These are phyloP conservation scores for Magallana gigas DNA, from an alignment of 1,140 invertebrate species.

Conservation along the genomic window DNA sequence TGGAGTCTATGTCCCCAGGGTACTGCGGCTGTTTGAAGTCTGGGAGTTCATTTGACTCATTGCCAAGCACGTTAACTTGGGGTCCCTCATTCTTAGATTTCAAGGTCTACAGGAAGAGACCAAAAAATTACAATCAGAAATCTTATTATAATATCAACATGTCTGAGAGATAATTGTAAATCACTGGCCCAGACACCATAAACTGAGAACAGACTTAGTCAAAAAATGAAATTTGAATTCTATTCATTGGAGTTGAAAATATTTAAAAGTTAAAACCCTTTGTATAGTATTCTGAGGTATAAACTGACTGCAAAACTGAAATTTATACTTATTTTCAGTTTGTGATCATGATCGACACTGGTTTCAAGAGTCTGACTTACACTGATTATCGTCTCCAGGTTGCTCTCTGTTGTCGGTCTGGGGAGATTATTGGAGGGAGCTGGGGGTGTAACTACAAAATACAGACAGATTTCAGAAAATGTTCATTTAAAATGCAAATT, in stretches of 20 bases:
- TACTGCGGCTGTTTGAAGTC: background rate
- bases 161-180: too few relatives aligned
- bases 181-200: too few relatives aligned
- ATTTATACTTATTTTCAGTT: too few relatives aligned
- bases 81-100: background rate
- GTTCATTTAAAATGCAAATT: background rate
- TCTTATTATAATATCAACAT: too few relatives aligned
- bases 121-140: background rate
- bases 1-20: constrained; percentile 6
- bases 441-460: constrained; percentile 10
- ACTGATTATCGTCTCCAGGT: background rate
- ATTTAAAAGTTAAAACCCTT: too few relatives aligned
- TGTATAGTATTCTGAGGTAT: too few relatives aligned
- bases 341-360: too few relatives aligned
- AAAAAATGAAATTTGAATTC: background rate
- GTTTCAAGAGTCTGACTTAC: background rate
- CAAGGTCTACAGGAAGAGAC: background rate
- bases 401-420: background rate
- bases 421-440: background rate
- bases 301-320: too few relatives aligned
- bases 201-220: too few relatives aligned
- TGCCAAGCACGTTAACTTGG: background rate
- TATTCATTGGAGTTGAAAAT: too few relatives aligned
- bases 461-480: background rate
- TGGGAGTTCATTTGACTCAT: background rate